Evolutionary conservation across 2,888 invertebrate species (phyloP).

Genomic region (Amiota mariae): DNA sequence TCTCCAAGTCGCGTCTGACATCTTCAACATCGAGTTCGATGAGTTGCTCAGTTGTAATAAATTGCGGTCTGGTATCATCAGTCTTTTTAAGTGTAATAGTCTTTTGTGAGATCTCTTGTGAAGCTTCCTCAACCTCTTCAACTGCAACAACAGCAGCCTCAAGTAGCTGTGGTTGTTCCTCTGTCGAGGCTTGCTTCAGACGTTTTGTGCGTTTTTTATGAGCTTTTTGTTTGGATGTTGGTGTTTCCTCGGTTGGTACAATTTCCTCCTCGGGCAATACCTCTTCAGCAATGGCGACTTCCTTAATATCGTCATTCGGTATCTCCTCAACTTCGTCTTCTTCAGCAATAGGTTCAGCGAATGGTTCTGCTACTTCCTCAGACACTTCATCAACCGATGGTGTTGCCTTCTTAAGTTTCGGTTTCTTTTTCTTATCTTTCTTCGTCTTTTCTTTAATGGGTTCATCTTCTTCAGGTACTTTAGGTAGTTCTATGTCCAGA

Average conservation of each 20-base stretch:
- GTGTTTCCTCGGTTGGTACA: conserved; percentile 55
- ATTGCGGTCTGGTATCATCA: conserved; percentile 71
- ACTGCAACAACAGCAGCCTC: conserved; percentile 67
- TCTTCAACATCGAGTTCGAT: conserved; percentile 71
- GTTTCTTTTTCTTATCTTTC: conserved; percentile 69
- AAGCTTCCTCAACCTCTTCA: conserved; percentile 66
- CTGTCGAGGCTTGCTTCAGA: conserved; percentile 68
- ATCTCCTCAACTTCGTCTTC: conserved; percentile 68
- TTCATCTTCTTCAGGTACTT: conserved; percentile 69
- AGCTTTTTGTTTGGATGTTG: conserved; percentile 67
- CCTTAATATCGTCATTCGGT: conserved; percentile 65
- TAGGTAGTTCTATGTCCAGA: conserved; percentile 60
- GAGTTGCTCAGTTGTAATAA: conserved; percentile 70
- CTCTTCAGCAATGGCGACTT: conserved; percentile 71
- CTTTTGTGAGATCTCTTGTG: conserved; percentile 74
- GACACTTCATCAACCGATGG: conserved; percentile 70
- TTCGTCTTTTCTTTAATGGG: conserved; percentile 73
- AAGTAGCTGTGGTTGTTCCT: conserved; percentile 68
- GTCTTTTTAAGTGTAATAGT: conserved; percentile 73
- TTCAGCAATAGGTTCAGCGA: conserved; percentile 70
- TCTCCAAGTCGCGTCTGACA: conserved; percentile 77
- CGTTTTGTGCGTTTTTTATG: conserved; percentile 72
- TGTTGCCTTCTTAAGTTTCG: conserved; percentile 69
- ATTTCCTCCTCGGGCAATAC: conserved; percentile 68
- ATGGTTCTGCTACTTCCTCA: conserved; percentile 70